Base-by-base conservation (phyloP, 2,797 vertebrate genomes). In the Sarcoramphus papa region DNA sequence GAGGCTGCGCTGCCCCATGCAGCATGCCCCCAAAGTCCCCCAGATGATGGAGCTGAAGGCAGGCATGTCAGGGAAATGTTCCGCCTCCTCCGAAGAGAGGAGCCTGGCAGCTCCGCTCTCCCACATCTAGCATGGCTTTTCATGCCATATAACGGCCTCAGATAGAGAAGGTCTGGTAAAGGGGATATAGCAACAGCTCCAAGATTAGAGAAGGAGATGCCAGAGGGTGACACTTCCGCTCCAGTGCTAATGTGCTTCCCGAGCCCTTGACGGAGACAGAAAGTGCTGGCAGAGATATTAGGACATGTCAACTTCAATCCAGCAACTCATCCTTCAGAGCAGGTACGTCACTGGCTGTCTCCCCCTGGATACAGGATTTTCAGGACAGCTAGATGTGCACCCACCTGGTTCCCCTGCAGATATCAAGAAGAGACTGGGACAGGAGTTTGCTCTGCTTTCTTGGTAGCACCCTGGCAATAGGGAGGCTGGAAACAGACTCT, bases 201-300 rank as follows among this genome's bases (percentile, higher is more conserved):
- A 83, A 85, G 95, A 95, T 57, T 22, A 59, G 75, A 95, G 92
- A 31, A 83, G 65, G 92, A 94, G 93, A 95, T 94, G 96, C 97
- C 97, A 97, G 97, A 96, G 96, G 97, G 95, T 97, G 97, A 97
- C 95, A 93, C 96, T 96, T 97, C 93, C 21, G 19, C 95, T 94
- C 93, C 1, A 2, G 60, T 91, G 96, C 93, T 95, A 68, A 96
- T 62, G 90, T 47, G 94, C 91, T 94, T 94, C 87, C 87, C 35
- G 3, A 94, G 93, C 89, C 91, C 95, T 77, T 85, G 94, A 83
- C 0, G 1, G 89, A 95, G 93, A 93, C 81, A 80, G 60, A 90
- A 85, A 94, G 88, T 30, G 92, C 96, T 93, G 88, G 94, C 94
- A 96, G 90, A 95, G 93, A 90, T 85, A 93, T 93, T 7, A 96